Evolutionary conservation across 2,113 vertebrate species (phyloP), one percentile per base, ranked within the genome.

Genomic region (Rhynchopsitta pachyrhyncha): DNA sequence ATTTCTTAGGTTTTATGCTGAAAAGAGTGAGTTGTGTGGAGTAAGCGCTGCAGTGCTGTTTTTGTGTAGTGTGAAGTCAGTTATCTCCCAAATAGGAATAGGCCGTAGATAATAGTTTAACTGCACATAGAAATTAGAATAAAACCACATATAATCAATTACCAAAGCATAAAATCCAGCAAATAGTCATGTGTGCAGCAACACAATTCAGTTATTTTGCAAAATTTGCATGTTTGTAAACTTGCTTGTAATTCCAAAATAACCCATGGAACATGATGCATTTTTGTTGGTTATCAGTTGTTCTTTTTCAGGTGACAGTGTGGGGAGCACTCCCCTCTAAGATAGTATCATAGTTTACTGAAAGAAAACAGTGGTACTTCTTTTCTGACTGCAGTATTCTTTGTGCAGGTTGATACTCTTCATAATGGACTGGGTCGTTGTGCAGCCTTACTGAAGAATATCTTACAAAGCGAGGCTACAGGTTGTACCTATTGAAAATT

Each of bases 351-450:
- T 95, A 42, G 11, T 78, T 79, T 91, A 55, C 59, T 85, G 81
- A 77, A 80, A 24, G n/a, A 24, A 74, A 42, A 18, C 39, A n/a
- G 39, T 55, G n/a, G 29, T 68, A 6, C 63, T 52, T 13, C 4
- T 69, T 82, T 95, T 80, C 77, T 97, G 62, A 97, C 63, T 80
- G 35, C 63, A 46, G 25, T 86, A 27, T 88, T 97, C 37, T 97
- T 64, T 91, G 60, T 94, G 53, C 90, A 99, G 99, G 98, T 98
- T 50, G 94, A 93, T 63, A 78, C 92, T 24, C 47, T 98, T 57
- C 98, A 98, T 66, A 83, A 95, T 24, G 99, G 98, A 17, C 98
- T 99, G 92, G 98, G 99, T 83, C 98, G 96, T 23, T 99, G 99
- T 97, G 98, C 99, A 47, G 97, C 98, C 90, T 98, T 99, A 92